Evolutionary conservation across 35 echinoderm and acorn worm genomes (phyloP).

Genomic region (Stichopus chloronotus): DNA sequence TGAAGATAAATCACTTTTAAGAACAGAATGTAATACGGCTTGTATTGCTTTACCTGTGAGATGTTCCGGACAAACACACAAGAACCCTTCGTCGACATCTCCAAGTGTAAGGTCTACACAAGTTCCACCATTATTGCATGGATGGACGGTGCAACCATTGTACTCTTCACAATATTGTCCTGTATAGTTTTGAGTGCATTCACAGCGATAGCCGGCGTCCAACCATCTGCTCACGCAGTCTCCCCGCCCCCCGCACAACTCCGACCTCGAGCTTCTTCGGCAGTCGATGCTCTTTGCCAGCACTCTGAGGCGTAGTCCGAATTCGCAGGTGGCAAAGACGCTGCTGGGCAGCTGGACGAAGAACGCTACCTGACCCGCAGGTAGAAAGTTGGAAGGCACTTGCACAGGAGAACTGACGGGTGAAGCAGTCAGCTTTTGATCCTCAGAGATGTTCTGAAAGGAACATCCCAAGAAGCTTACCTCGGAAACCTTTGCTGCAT

Average conservation of each 20-base stretch:
- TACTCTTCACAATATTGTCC: slow-evolving; percentile 62
- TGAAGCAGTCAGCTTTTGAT: slow-evolving; percentile 12
- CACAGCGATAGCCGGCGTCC: slow-evolving; percentile 41
- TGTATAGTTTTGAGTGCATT: slow-evolving; percentile 34
- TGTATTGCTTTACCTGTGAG: slow-evolving; percentile 35
- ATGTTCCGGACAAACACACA: slow-evolving; percentile 19
- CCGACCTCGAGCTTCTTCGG: background rate
- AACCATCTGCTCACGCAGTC: slow-evolving; percentile 30
- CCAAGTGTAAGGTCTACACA: slow-evolving; percentile 40
- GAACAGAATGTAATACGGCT: too few relatives aligned
- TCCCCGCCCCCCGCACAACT: slow-evolving; percentile 26
- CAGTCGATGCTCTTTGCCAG: slow-evolving; percentile 34
- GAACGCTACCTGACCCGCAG: slow-evolving; percentile 31
- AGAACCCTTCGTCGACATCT: background rate
- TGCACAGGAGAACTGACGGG: background rate
- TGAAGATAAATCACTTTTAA: too few relatives aligned
- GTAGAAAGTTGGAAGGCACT: slow-evolving; percentile 41
- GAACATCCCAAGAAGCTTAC: slow-evolving; percentile 39
- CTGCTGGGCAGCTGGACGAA: slow-evolving; percentile 45
- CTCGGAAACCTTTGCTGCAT: slow-evolving; percentile 55
- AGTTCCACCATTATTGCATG: slow-evolving; percentile 48
- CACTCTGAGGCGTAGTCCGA: slow-evolving; percentile 57
- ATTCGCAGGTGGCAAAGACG: slow-evolving; percentile 47
- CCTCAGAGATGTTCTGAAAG: background rate
- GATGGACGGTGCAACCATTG: slow-evolving; percentile 36